These are phyloP conservation scores for Littorina saxatilis DNA, from an alignment of 1,140 invertebrate species.

Conservation along the genomic window DNA sequence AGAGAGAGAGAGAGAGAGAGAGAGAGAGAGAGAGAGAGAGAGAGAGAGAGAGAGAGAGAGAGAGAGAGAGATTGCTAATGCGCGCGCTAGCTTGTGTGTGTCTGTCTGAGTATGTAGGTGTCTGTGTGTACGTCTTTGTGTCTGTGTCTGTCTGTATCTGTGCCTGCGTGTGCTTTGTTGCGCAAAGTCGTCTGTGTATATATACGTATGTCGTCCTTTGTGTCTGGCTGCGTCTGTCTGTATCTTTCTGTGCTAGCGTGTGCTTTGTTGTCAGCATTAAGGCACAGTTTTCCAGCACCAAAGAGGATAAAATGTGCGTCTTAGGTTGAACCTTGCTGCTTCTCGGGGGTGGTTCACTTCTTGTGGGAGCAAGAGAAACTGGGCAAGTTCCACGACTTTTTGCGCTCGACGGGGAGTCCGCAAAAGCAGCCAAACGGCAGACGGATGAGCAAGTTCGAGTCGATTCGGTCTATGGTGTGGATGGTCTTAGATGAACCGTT, in stretches of 20 bases:
- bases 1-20: too few species aligned
- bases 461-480: slow-evolving; percentile 49
- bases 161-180: too few species aligned
- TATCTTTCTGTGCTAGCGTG: slow-evolving; percentile 58
- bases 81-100: too few species aligned
- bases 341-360: slow-evolving; percentile 53
- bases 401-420: neutral
- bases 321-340: slow-evolving; percentile 58
- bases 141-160: too few species aligned
- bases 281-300: slow-evolving; percentile 56
- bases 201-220: too few species aligned
- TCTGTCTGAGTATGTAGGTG: too few species aligned
- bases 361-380: slow-evolving; percentile 51
- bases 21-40: too few species aligned
- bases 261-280: slow-evolving; percentile 49
- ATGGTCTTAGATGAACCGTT: slow-evolving; percentile 49
- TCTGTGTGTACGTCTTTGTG: too few species aligned
- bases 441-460: neutral
- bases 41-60: too few species aligned
- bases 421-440: neutral
- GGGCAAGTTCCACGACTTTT: slow-evolving; percentile 38
- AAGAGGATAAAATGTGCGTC: too few species aligned
- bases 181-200: too few species aligned
- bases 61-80: too few species aligned
- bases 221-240: neutral